phyloP scores from a whole-genome alignment of 2,888 invertebrate genomes.

The Drosophila kambysellisi region DNA sequence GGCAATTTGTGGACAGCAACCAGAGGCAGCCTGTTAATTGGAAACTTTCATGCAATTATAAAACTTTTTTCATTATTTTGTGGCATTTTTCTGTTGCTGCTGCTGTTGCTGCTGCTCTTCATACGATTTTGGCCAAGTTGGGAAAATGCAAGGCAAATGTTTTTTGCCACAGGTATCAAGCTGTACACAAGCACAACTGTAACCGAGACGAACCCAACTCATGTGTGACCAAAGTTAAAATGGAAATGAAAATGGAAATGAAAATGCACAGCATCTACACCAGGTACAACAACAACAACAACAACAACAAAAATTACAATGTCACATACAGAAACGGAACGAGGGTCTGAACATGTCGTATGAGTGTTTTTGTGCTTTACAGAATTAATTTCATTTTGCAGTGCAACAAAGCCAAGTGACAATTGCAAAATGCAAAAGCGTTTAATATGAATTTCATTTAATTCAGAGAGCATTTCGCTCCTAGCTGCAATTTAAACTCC shows the following conservation, averaged over 20 bases:
- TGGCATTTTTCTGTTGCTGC: constrained; percentile 56
- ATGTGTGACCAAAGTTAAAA: constrained; percentile 78
- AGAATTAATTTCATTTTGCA: constrained; percentile 77
- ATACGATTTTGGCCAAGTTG: constrained; percentile 70
- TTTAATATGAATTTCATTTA: constrained; percentile 74
- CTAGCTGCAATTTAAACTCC: constrained; percentile 55
- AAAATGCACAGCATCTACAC: constrained; percentile 43
- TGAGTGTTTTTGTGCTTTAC: constrained; percentile 68
- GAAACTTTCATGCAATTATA: constrained; percentile 80
- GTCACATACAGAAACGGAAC: constrained; percentile 53
- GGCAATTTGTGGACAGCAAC: constrained; percentile 60
- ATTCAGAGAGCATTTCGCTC: constrained; percentile 28
- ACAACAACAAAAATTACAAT: constrained; percentile 52
- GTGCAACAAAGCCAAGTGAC: constrained; percentile 64
- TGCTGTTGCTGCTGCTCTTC: constrained; percentile 27
- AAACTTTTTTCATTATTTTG: constrained; percentile 80
- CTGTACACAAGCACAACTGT: constrained; percentile 59
- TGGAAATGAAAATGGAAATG: constrained; percentile 69
- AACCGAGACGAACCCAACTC: constrained; percentile 74
- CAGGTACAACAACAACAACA: constrained; percentile 25
- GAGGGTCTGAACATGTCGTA: constrained; percentile 58
- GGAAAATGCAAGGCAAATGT: constrained; percentile 61
- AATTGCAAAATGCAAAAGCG: constrained; percentile 69
- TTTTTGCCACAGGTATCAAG: constrained; percentile 61
- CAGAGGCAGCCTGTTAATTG: constrained; percentile 77